Conservation (phyloP, 2,113 vertebrate genomes). For the Cranoglanis bouderius region DNA sequence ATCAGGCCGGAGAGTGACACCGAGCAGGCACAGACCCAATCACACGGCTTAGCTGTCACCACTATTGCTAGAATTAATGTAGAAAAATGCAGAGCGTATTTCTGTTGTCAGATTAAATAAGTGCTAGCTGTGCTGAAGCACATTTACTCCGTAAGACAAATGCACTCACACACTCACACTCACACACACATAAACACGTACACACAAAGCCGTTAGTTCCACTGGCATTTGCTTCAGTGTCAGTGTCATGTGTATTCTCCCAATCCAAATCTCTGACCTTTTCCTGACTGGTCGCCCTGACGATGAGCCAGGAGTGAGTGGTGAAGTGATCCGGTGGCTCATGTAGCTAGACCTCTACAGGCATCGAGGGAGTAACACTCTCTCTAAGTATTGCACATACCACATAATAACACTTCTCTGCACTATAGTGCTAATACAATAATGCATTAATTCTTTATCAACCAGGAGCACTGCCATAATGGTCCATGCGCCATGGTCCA, state of each 20-base stretch:
- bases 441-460: background rate
- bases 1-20: slow-evolving; percentile 44
- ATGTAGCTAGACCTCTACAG: background rate
- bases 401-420: background rate
- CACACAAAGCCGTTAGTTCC: slow-evolving; percentile 35
- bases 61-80: background rate
- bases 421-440: background rate
- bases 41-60: background rate
- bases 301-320: slow-evolving; percentile 31
- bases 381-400: background rate
- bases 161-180: slow-evolving; percentile 18
- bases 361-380: background rate
- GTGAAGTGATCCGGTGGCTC: background rate
- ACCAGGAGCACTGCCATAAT: no score
- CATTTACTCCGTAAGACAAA: slow-evolving; percentile 15
- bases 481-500: no score
- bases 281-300: slow-evolving; percentile 41
- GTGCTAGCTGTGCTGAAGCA: background rate
- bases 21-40: slow-evolving; percentile 13
- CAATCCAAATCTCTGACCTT: slow-evolving; percentile 71
- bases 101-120: slow-evolving; percentile 18
- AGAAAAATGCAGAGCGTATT: background rate
- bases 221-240: slow-evolving; percentile 68
- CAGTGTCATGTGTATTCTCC: slow-evolving; percentile 42
- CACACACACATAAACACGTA: slow-evolving; percentile 19